Evolutionary conservation across 2,113 vertebrate species (phyloP), one percentile per base, ranked within the genome.

Genomic region (Nibea coibor): DNA sequence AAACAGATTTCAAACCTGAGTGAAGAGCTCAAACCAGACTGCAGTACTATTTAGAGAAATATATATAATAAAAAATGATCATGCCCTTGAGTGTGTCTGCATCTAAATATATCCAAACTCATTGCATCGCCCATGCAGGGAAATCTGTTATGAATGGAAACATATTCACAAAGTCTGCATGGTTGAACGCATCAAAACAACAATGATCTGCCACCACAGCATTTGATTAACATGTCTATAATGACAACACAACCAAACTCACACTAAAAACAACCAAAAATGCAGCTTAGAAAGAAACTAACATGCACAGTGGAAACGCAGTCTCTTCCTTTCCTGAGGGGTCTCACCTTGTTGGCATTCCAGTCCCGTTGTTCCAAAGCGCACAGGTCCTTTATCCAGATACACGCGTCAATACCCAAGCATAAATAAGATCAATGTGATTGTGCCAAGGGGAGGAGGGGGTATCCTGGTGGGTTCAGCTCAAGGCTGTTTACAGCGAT

Each of bases 321-420:
- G 14, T 12, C 14, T 8, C 61, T 57, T 35, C 17, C 16, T 48
- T 31, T 63, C 16, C 43, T 47, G 15, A 9, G 50, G 45, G 51
- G 11, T 81, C 93, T 94, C 90, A 95, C 95, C 95, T 94, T 87
- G 89, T 93, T 91, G 78, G 80, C 80, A 91, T 93, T 85, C 84
- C 85, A 79, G 79, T 68, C 87, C 35, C 63, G 64, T 72, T 73
- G 76, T 87, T 87, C 72, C 75, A 76, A 71, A 71, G 77, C 83
- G 88, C 81, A 47, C 82, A 16, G 81, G 10, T 83, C 66, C 75
- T 86, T 87, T 75, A 79, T 80, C 86, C 87, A 87, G 69, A 86
- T 17, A 65, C 5, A 62, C 62, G 62, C 75, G 59, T 82, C 86
- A 59, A 51, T 19, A 24, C 50, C 43, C 50, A 69, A 43, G 35